Percentiles rank a stretch among this genome's conserved stretches.
These are phyloP conservation scores for Rhopilema esculentum DNA, from an alignment of 30 jellyfish, hydroid and myxozoan species.

Conservation along the genomic window DNA sequence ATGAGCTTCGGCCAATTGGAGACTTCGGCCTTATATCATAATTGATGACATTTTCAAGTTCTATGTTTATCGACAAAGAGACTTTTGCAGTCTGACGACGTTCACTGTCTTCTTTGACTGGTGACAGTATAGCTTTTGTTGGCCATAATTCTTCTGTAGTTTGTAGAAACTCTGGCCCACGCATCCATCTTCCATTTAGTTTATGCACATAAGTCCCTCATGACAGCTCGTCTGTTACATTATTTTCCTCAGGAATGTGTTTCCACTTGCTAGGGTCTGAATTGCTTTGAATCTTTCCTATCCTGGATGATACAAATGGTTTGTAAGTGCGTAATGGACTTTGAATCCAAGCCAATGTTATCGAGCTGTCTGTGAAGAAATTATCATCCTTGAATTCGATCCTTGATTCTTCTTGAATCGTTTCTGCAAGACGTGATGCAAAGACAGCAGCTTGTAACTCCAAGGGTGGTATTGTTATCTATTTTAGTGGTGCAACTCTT, in stretches of 20 bases:
- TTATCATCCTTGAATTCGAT: slow-evolving; percentile 7
- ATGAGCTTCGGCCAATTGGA: slow-evolving; percentile 9
- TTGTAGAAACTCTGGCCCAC: slow-evolving; percentile 41
- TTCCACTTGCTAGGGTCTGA: slow-evolving; percentile 44
- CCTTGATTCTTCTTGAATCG: too few species aligned
- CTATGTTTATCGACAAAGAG: background rate
- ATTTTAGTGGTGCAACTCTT: too few species aligned
- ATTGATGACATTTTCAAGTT: slow-evolving; percentile 2
- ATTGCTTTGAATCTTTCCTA: slow-evolving; percentile 48
- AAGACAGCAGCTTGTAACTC: too few species aligned
- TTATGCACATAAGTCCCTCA: slow-evolving; percentile 22
- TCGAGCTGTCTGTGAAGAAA: slow-evolving; percentile 43
- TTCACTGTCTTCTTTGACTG: slow-evolving; percentile 7
- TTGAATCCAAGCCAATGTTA: slow-evolving; percentile 14
- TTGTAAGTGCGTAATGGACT: slow-evolving; percentile 38
- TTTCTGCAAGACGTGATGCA: too few species aligned
- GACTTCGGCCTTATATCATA: background rate
- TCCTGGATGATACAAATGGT: too few species aligned
- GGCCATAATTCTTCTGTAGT: slow-evolving; percentile 20
- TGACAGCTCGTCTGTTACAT: slow-evolving; percentile 42
- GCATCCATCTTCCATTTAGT: slow-evolving; percentile 32
- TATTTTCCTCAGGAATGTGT: slow-evolving; percentile 26
- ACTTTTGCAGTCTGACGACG: background rate
- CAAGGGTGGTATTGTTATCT: too few species aligned
- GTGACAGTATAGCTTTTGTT: background rate